Evolutionary conservation across 1,140 invertebrate genomes (phyloP).

Genomic region (Sycophila sp.): DNA sequence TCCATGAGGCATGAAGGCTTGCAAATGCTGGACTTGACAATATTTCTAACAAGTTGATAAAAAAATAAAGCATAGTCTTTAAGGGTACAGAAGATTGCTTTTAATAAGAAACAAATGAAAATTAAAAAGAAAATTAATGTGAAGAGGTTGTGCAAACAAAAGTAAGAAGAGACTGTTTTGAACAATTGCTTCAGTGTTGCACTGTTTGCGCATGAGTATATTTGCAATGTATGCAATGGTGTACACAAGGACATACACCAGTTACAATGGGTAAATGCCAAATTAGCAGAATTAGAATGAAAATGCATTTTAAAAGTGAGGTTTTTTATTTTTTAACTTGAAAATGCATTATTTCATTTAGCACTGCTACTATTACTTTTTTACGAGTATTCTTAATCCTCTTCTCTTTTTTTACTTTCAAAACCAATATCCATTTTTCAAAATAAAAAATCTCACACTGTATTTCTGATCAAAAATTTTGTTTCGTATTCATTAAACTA

Average conservation of each 20-base stretch:
- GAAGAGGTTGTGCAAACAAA: too few relatives aligned
- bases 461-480: not conserved
- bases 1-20: conserved; percentile 29
- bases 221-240: not conserved
- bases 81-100: conserved; percentile 2
- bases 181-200: not conserved
- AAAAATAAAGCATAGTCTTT: conserved; percentile 12
- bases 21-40: conserved; percentile 27
- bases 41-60: conserved; percentile 29
- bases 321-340: conserved; percentile 34
- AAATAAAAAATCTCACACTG: conserved; percentile 29
- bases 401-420: too few relatives aligned
- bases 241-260: not conserved
- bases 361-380: too few relatives aligned
- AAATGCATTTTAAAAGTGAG: conserved; percentile 26
- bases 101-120: not conserved
- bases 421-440: not conserved
- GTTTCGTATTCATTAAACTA: not conserved
- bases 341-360: conserved; percentile 26
- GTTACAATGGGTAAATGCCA: not conserved
- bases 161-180: not conserved
- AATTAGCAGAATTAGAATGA: not conserved
- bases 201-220: not conserved
- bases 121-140: not conserved
- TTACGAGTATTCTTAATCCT: too few relatives aligned